phyloP scores from a whole-genome alignment of 92 coral and sea anemone genomes.

The Montipora capitata region DNA sequence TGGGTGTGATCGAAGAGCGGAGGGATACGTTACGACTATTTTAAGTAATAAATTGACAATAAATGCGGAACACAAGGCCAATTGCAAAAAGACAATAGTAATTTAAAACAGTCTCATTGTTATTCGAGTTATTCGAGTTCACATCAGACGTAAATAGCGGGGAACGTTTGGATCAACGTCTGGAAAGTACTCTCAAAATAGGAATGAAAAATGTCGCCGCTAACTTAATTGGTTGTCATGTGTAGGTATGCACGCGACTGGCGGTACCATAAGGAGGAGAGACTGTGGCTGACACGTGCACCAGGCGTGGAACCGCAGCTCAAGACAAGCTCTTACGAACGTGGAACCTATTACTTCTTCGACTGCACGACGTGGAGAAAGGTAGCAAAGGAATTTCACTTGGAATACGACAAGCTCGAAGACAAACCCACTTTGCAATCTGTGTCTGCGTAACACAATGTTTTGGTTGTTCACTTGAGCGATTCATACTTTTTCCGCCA shows the following conservation, averaged over 20 bases:
- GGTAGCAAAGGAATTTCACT: conserved; percentile 95
- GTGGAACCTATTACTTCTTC: conserved; percentile 98
- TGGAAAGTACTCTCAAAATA: no score
- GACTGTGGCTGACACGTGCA: conserved; percentile 98
- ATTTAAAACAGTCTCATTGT: no score
- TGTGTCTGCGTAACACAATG: conserved; percentile 79
- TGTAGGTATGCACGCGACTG: conserved; percentile 98
- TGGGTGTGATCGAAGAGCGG: no score
- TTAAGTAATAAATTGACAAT: no score
- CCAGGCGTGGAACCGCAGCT: conserved; percentile 98
- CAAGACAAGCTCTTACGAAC: conserved; percentile 89
- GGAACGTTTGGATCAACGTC: no score
- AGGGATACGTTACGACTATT: no score
- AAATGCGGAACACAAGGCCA: no score
- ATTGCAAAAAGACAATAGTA: no score
- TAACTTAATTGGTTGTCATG: conserved; percentile 2
- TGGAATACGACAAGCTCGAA: conserved; percentile 97
- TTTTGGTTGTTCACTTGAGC: not conserved
- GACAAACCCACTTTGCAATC: conserved; percentile 96
- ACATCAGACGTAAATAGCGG: no score
- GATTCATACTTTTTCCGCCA: not conserved
- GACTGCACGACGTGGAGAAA: conserved; percentile 97
- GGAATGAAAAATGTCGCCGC: no score
- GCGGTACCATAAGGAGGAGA: conserved; percentile 98
- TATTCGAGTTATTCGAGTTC: no score